Base-by-base conservation (phyloP, 2,113 vertebrate genomes). In the Stercorarius parasiticus region DNA sequence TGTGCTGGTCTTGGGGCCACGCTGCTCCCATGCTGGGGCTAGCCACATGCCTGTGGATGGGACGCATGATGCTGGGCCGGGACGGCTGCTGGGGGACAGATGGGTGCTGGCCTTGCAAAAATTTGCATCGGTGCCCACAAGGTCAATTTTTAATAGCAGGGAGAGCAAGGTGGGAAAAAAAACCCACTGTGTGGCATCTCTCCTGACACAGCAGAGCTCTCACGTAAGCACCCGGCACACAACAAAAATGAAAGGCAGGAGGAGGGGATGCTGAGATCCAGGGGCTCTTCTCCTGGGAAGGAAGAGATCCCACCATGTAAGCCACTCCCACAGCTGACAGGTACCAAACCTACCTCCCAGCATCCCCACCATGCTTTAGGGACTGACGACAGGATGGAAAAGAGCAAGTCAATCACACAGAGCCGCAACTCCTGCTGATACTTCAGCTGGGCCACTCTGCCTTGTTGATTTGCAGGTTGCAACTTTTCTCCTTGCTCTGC, bases 171-270 rank as follows among this genome's bases (percentile, higher is more conserved):
- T 18, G 4, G 70, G 45, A 45, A 71, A 84, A 93, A 89, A 20
- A 7, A 36, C 8, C 4, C 13, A 53, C 36, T 36, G 5, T 4
- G 8, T 11, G 23, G 47, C 19, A 42, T 27, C 13, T 64, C 29
- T 43, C 40, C 56, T n/a, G 0, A 42, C 45, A 86, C 29, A 52
- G 18, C 18, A 50, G 27, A 15, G 10, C 32, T 78, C 15, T 42
- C 61, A 17, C 0, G 1, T 49, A 32, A 59, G 50, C 27, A 66
- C 8, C 6, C 2, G 5, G 13, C 0, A 0, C 49, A 42, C 13
- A 38, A 62, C 7, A 70, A 43, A 62, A 92, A 62, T 16, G 6
- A 66, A 80, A 95, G 47, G 17, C 19, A 67, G n/a, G 45, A 71
- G 3, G 56, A 86, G 11, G 7, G 5, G 15, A 65, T 62, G 36